Conservation (phyloP, 1,140 invertebrate species). For the Drosophila pseudoobscura region DNA sequence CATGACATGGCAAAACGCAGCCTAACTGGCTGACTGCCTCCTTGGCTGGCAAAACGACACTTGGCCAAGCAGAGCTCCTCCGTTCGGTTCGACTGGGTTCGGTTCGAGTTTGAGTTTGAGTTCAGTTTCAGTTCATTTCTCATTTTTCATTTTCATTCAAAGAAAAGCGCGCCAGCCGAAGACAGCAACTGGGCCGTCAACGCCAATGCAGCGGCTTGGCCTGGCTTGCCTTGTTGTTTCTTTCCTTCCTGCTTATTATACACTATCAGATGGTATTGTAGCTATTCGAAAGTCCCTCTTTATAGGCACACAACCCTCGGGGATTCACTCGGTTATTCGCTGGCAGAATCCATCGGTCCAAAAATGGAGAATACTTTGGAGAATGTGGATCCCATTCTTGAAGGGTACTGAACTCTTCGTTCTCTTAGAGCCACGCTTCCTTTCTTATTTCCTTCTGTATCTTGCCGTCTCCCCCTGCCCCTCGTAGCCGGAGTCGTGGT, state of each 20-base stretch:
- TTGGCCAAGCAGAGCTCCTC: constrained; percentile 38
- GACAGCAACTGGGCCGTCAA: constrained; percentile 38
- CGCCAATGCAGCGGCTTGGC: constrained; percentile 31
- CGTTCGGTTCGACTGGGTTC: constrained; percentile 29
- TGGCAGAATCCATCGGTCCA: no score
- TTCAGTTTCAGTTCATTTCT: constrained; percentile 70
- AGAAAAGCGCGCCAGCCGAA: constrained; percentile 52
- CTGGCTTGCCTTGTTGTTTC: not conserved
- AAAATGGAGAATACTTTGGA: no score
- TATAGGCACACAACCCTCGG: no score
- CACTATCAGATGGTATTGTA: not conserved
- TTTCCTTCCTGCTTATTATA: constrained; percentile 7
- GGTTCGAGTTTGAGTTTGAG: constrained; percentile 23
- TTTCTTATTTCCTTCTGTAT: constrained; percentile 29
- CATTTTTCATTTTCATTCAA: constrained; percentile 78
- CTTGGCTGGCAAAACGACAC: constrained; percentile 55
- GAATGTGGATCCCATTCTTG: not conserved
- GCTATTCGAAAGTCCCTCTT: no score
- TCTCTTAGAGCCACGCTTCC: no score
- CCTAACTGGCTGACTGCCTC: constrained; percentile 53
- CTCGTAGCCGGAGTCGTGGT: not conserved
- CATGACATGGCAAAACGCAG: constrained; percentile 68
- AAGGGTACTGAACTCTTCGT: constrained; percentile 14
- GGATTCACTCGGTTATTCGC: no score
- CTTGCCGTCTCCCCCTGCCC: constrained; percentile 12